Base-by-base conservation (phyloP, 1,140 invertebrate species). In the Drosophila navojoa region DNA sequence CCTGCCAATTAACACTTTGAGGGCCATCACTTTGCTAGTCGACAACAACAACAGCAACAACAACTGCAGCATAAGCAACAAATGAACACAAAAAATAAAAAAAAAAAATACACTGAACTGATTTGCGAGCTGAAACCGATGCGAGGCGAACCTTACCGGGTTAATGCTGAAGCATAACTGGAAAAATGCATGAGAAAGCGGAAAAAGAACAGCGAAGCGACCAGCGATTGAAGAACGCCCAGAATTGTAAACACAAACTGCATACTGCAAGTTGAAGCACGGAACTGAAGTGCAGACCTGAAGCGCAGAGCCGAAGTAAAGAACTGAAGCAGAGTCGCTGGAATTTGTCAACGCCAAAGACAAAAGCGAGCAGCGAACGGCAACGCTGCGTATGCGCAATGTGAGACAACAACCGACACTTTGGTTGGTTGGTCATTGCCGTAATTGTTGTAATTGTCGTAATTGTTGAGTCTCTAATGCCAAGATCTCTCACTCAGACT, bases 301-400 rank as follows among this genome's bases (percentile, higher is more conserved):
- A 22, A 22, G 19, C 19, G 19, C 19, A 2, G 19, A 22, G 19
- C 19, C 19, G 27, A 2, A 29, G 27, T 6, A 6, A 3, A 29
- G 27, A 52, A 53, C 38, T 35, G 38, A n/a, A 53, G 16, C 7
- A 38, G 5, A 62, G 50, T 29, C 27, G 27, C 5, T 29, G 27
- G 16, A 55, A 55, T 40, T 49, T 35, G 45, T 35, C 58, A 61
- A 40, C 29, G 13, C 19, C 50, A 54, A 45, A 3, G 44, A 19
- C 15, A 38, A 52, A 1, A 9, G 5, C 55, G 47, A 49, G 2
- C 11, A 22, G 47, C 49, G 49, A 19, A n/a, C 5, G 35, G 16
- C 59, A 49, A 70, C 42, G 68, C 50, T 62, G 68, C 68, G 68
- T 70, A 70, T 70, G 68, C 59, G 69, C 61, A 59, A 71, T 9